phyloP scores from a whole-genome alignment of 1,140 invertebrate genomes.

The Anastrepha obliqua region DNA sequence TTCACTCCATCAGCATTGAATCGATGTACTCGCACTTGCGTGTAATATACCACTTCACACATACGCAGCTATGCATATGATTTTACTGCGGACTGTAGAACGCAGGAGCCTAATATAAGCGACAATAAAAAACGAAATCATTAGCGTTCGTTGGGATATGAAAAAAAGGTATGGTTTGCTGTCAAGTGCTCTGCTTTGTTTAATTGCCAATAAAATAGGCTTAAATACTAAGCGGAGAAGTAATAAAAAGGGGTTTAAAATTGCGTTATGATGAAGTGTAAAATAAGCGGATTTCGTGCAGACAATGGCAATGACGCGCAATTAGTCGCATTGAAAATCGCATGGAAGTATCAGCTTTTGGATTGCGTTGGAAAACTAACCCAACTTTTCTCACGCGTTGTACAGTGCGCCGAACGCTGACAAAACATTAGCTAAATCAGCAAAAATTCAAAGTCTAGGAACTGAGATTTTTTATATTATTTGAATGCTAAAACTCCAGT shows the following conservation, averaged over 20 bases:
- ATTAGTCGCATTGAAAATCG: too few relatives aligned
- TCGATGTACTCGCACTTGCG: too few relatives aligned
- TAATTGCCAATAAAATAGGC: background rate
- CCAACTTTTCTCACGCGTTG: too few relatives aligned
- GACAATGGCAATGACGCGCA: background rate
- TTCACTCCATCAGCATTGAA: too few relatives aligned
- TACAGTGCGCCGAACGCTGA: too few relatives aligned
- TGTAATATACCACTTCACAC: too few relatives aligned
- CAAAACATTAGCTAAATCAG: too few relatives aligned
- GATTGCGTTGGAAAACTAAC: too few relatives aligned
- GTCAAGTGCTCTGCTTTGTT: background rate
- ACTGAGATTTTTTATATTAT: too few relatives aligned
- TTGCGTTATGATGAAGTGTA: background rate
- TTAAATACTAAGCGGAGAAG: background rate
- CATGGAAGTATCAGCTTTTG: too few relatives aligned
- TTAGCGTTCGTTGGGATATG: background rate
- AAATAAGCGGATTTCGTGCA: background rate
- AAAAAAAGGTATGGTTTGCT: background rate
- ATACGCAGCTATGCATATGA: background rate
- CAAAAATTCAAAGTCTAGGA: too few relatives aligned
- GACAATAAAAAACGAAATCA: background rate
- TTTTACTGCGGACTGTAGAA: background rate
- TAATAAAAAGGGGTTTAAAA: background rate
- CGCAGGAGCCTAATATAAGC: background rate
- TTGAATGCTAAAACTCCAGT: too few relatives aligned